phyloP scores from a whole-genome alignment of 30 jellyfish, hydroid and myxozoan genomes.

The Sanderia malayensis region DNA sequence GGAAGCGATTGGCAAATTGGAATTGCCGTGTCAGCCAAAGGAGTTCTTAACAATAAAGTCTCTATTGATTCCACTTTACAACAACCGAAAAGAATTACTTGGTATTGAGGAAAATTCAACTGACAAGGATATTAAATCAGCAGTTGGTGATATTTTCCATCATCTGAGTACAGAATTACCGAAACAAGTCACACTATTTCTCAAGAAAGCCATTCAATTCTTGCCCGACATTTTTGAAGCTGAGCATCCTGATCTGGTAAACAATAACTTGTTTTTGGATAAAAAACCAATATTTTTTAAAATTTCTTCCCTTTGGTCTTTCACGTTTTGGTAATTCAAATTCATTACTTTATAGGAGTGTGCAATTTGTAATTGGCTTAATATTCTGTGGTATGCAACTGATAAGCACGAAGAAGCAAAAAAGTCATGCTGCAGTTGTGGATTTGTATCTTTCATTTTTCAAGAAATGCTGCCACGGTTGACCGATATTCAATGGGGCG shows the following conservation, averaged over 20 bases:
- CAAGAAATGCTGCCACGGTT: constrained; percentile 12
- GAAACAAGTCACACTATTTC: neutral
- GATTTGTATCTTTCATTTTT: neutral
- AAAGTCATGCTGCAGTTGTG: constrained; percentile 19
- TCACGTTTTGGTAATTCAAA: no score
- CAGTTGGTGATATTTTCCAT: neutral
- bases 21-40: neutral
- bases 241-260: neutral
- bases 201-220: neutral
- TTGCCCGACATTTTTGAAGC: neutral
- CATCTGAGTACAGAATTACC: neutral
- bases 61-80: neutral
- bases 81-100: neutral
- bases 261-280: no score
- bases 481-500: neutral
- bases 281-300: no score
- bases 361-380: neutral
- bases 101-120: neutral
- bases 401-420: constrained; percentile 12
- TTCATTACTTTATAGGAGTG: no score
- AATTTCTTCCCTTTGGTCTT: no score
- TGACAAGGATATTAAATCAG: neutral
- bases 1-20: neutral
- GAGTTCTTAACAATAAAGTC: neutral
- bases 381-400: neutral